These are phyloP conservation scores for Myzus persicae DNA, from an alignment of 1,140 invertebrate species.

Conservation along the genomic window DNA sequence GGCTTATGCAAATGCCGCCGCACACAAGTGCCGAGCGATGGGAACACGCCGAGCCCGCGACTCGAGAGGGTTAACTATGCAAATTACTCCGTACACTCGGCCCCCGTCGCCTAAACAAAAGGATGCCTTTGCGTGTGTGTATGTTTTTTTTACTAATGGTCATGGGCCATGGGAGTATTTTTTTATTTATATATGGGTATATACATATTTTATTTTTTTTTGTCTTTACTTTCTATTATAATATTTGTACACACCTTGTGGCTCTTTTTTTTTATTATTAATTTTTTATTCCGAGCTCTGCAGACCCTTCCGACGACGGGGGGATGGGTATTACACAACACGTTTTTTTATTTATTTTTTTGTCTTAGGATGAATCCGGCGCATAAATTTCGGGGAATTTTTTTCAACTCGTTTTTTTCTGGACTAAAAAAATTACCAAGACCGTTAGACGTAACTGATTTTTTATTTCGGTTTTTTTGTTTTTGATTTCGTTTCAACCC, in stretches of 20 bases:
- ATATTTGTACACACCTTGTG: conserved; percentile 51
- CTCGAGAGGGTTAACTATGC: conserved; percentile 58
- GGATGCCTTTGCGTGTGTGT: conserved; percentile 55
- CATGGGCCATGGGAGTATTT: conserved; percentile 50
- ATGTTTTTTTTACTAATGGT: conserved; percentile 53
- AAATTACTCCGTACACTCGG: conserved; percentile 27
- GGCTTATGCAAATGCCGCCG: conserved; percentile 12
- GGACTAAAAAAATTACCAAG: conserved; percentile 28
- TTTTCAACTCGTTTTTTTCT: conserved; percentile 37
- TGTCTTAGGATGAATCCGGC: conserved; percentile 48
- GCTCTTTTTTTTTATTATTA: conserved; percentile 21
- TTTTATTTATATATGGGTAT: neutral
- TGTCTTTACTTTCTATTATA: conserved; percentile 48
- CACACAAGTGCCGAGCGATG: conserved; percentile 43
- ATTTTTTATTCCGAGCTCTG: neutral
- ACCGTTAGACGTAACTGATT: conserved; percentile 41
- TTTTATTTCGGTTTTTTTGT: neutral
- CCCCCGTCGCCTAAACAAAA: conserved; percentile 42
- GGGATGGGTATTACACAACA: conserved; percentile 49
- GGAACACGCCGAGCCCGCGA: conserved; percentile 39
- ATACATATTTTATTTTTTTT: conserved; percentile 5
- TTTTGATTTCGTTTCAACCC: conserved; percentile 17
- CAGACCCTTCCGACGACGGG: neutral
- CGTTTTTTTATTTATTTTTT: conserved; percentile 41
- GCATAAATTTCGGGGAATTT: conserved; percentile 49